Evolutionary conservation across 2,888 invertebrate species (phyloP).

Genomic region (Zonitis immaculata): DNA sequence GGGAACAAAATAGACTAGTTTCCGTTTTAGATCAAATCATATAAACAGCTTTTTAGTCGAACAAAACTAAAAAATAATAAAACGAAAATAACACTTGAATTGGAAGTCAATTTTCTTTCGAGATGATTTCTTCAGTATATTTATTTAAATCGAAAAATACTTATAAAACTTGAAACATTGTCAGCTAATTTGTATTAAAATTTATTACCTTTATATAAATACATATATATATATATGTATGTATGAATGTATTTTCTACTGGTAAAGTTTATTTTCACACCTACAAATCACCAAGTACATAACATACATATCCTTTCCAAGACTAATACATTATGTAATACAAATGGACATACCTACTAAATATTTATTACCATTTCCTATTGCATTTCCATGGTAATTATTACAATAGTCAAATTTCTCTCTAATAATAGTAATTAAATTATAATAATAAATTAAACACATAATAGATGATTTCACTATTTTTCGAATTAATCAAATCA

Average conservation of each 20-base stretch:
- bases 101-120: too few relatives aligned
- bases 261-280: constrained; percentile 19
- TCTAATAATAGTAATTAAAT: too few relatives aligned
- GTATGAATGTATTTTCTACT: constrained; percentile 9
- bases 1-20: too few relatives aligned
- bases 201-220: constrained; percentile 7
- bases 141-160: too few relatives aligned
- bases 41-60: too few relatives aligned
- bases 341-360: constrained; percentile 17
- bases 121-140: too few relatives aligned
- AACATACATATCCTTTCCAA: constrained; percentile 15
- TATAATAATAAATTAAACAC: too few relatives aligned
- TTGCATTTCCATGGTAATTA: constrained; percentile 21
- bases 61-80: too few relatives aligned
- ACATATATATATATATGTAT: background rate
- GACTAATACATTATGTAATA: constrained; percentile 24
- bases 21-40: too few relatives aligned
- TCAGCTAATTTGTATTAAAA: constrained; percentile 7
- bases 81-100: too few relatives aligned
- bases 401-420: constrained; percentile 18
- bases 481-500: too few relatives aligned
- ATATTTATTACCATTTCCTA: constrained; percentile 23
- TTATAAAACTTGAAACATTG: background rate
- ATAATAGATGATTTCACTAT: too few relatives aligned
- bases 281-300: constrained; percentile 16